phyloP scores from a whole-genome alignment of 2,113 vertebrate genomes.

The Rhodinocichla rosea region DNA sequence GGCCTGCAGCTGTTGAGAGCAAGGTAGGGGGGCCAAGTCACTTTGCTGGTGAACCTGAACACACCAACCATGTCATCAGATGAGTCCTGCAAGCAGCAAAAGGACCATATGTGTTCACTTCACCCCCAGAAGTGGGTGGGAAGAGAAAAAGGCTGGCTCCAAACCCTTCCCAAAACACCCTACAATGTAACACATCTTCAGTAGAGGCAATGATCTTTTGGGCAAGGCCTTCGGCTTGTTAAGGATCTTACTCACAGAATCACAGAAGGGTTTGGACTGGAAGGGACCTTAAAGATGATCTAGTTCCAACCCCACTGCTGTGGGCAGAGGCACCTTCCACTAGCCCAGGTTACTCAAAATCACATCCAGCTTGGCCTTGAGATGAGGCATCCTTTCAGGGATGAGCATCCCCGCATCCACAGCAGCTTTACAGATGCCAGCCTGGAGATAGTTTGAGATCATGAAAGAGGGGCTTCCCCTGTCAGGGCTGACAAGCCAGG shows the following conservation, averaged over 20 bases:
- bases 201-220: not conserved
- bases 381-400: not conserved
- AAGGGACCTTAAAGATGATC: not conserved
- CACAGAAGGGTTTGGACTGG: not conserved
- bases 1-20: not conserved
- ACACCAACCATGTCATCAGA: not conserved
- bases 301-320: not conserved
- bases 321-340: not conserved
- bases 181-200: not conserved
- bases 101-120: not conserved
- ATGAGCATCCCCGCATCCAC: not conserved
- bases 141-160: not conserved
- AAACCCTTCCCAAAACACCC: not conserved
- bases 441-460: not conserved
- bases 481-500: accelerated
- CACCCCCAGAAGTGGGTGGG: not conserved
- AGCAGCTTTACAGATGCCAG: not conserved
- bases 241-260: not conserved
- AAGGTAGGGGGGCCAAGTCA: not conserved
- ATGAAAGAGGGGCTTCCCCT: not conserved
- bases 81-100: not conserved
- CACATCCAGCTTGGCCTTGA: accelerated
- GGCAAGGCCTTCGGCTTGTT: not conserved
- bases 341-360: not conserved
- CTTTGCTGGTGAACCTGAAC: not conserved